Conservation (phyloP, 2,797 vertebrate genomes). For the Tachyglossus aculeatus region DNA sequence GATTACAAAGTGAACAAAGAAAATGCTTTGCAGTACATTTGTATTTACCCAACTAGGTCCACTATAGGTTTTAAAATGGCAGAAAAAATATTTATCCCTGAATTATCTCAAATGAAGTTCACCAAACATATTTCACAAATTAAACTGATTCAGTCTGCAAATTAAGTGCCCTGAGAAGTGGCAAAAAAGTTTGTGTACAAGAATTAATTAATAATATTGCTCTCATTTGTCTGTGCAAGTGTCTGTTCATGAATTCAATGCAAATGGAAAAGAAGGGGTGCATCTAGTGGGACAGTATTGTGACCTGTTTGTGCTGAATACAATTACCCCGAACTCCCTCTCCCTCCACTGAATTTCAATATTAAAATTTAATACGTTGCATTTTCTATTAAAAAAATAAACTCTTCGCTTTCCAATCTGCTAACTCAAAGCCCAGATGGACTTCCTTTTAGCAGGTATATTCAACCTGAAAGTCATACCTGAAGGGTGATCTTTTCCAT, state of each 20-base stretch:
- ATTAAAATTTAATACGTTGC: conserved; percentile 18
- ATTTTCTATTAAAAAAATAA: conserved; percentile 18
- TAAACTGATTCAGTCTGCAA: not conserved
- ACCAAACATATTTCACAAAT: not conserved
- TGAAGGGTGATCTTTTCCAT: too few species aligned
- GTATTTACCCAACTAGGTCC: conserved; percentile 46
- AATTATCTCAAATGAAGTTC: conserved; percentile 34
- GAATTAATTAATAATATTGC: conserved; percentile 61
- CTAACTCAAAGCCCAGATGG: not conserved
- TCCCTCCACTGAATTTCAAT: conserved; percentile 4
- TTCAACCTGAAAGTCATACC: not conserved
- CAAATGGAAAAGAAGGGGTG: conserved; percentile 16
- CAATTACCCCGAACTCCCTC: too few species aligned
- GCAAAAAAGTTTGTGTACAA: conserved; percentile 52
- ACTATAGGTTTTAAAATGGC: conserved; percentile 39
- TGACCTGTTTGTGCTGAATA: too few species aligned
- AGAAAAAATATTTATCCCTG: conserved; percentile 52
- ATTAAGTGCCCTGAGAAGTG: conserved; percentile 15
- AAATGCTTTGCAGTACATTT: conserved; percentile 33
- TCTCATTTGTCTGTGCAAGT: conserved; percentile 57
- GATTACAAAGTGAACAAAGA: conserved; percentile 26
- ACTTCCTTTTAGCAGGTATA: not conserved
- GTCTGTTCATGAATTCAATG: conserved; percentile 45
- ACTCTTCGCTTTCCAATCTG: not conserved
- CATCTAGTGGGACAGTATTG: not conserved